A percentile compares a stretch with the other conserved stretches of the same genome.
Conservation (phyloP, 2,113 vertebrate genomes). For the Nipponia nippon region DNA sequence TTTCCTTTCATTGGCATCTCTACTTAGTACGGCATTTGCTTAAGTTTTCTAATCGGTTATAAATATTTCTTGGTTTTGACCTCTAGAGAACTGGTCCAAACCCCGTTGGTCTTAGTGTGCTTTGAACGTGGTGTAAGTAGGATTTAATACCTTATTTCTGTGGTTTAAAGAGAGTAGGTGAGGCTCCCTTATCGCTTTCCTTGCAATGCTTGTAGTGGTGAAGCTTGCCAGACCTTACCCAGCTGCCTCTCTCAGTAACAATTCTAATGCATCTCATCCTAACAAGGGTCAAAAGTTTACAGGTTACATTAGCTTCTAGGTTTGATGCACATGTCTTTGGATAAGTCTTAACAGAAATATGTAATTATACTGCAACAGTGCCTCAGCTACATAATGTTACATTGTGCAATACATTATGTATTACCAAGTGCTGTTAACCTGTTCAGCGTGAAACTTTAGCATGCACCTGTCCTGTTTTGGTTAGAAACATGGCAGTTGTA, state of each 20-base stretch:
- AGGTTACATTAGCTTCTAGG: conserved; percentile 19
- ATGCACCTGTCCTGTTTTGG: background rate
- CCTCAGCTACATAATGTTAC: background rate
- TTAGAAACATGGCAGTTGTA: background rate
- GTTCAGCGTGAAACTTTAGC: background rate
- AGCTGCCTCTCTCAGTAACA: conserved; percentile 36
- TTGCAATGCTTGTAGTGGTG: background rate
- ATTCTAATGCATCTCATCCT: conserved; percentile 41
- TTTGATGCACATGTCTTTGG: conserved; percentile 41
- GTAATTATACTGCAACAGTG: background rate
- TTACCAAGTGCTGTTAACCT: background rate
- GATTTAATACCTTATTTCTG: background rate
- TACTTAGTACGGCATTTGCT: background rate
- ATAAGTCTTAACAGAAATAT: conserved; percentile 9
- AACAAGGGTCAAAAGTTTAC: conserved; percentile 61
- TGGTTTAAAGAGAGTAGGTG: background rate
- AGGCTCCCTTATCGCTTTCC: background rate
- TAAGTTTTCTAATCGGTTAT: background rate
- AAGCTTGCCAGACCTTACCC: conserved; percentile 51
- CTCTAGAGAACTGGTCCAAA: background rate
- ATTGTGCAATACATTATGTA: background rate
- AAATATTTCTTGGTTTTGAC: background rate
- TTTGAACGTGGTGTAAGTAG: background rate
- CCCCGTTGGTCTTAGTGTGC: background rate
- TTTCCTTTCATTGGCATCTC: background rate